Evolutionary conservation across 2,113 vertebrate genomes (phyloP), one percentile per base, ranked within the genome.

Genomic region (Muscicapa adusta): DNA sequence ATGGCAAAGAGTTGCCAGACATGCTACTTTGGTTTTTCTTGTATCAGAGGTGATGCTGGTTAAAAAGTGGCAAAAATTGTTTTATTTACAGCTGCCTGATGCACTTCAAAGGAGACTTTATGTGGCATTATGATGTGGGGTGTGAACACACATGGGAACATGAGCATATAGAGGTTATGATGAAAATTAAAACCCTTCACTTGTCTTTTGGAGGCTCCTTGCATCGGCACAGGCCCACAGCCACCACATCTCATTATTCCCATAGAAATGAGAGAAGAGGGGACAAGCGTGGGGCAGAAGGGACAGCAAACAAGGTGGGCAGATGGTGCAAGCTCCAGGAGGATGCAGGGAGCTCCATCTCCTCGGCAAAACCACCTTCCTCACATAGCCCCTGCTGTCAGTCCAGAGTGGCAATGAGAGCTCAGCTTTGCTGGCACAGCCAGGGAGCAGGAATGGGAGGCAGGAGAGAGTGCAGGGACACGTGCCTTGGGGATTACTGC

Each of bases 221-320:
- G 2, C 34, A 12, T 0, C 3, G 36, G 38, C 66, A 50, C 67
- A 56, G 68, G 10, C 13, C 15, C 45, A 33, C 15, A 40, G 31
- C 13, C 57, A 54, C 17, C 67, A 8, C 25, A 67, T 36, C 36
- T 42, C 0, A 0, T 23, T 31, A 63, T n/a, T 78, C n/a, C 43
- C 48, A 48, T 0, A 2, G 60, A 50, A 79, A 71, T 6, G 26
- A 88, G 54, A 43, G 17, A 20, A 53, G 48, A 76, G 25, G 33
- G 26, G 34, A 66, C 42, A 1, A 22, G 48, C 14, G 15, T 0
- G 1, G 29, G n/a, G 57, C 2, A 6, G 66, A 60, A 47, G 53
- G 36, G 66, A 24, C 8, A 34, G 42, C 45, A 63, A 33, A 43
- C 0, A 3, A 33, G 28, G 45, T 12, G 48, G 65, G 45, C 6